Evolutionary conservation across 2,888 invertebrate species (phyloP), one percentile per base, ranked within the genome.

Genomic region (Bellardia bayeri): DNA sequence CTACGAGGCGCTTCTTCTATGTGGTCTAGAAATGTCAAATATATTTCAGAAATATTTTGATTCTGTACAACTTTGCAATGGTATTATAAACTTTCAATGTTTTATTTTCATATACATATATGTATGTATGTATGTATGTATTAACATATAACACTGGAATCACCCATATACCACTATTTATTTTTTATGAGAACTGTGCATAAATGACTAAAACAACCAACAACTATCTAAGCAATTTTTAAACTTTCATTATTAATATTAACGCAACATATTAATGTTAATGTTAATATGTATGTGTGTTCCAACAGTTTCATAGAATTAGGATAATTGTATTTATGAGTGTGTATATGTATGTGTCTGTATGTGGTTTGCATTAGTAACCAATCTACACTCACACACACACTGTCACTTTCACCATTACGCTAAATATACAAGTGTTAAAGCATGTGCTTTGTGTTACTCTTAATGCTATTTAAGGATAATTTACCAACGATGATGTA

Each of bases 381-480:
- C 42, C 33, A 16, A 56, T 45, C 45, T 42, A 54, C 49, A 33
- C 56, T 56, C 14, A 45, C 51, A 42, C 33, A 45, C 42, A 6
- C 37, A 16, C 14, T 83, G 69, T 33, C 82, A 76, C 14, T 71
- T 45, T 63, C 63, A 71, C 63, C n/a, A 78, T 56, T 61, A 61
- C 30, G 54, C 11, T 49, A 49, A 64, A 82, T n/a, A 45, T 54
- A 69, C 71, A 83, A 63, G 45, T 49, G 1, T 4, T 13, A 45
- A 23, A 49, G 23, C 49, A 71, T 64, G 45, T 71, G 58, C 51
- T 74, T 58, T 51, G 63, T 42, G 2, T 72, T 84, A 51, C 72
- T 79, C 72, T 58, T 66, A 74, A 84, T 84, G 71, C 58, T 42
- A 51, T 74, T 84, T 84, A 79, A 79, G 79, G 49, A 79, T 79